Conservation (phyloP, 2,113 vertebrate species). For the Ophthalmolycus amberensis region DNA sequence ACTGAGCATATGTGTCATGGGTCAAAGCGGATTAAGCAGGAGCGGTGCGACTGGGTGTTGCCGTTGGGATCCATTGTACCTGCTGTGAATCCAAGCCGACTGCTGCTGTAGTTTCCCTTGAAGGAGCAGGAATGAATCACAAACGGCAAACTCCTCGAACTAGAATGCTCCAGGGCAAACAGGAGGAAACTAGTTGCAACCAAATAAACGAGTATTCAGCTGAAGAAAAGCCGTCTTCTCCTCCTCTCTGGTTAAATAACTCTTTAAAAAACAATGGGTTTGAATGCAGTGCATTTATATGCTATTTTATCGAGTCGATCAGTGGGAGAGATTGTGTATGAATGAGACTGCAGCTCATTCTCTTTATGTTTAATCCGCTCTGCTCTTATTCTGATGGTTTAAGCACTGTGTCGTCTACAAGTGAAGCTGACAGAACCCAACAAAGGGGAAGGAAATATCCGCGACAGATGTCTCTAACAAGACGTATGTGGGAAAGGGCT, state of each 20-base stretch:
- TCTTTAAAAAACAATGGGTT: neutral
- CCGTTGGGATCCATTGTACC: neutral
- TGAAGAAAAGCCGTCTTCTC: neutral
- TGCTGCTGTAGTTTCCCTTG: neutral
- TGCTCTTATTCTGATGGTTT: conserved; percentile 50
- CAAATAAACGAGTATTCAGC: neutral
- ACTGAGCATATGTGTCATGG: neutral
- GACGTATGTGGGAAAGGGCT: conserved; percentile 64
- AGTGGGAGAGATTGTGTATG: neutral
- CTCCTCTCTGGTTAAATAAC: conserved; percentile 12
- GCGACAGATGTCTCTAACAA: conserved; percentile 60
- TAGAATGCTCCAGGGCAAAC: neutral
- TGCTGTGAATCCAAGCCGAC: neutral
- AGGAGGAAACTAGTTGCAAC: neutral
- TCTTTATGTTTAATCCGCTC: conserved; percentile 33
- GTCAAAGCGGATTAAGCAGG: neutral
- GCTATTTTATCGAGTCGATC: conserved; percentile 3
- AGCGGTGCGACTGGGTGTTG: too few relatives aligned
- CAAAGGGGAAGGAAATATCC: conserved; percentile 51
- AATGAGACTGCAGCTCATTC: conserved; percentile 24
- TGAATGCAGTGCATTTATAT: conserved; percentile 31
- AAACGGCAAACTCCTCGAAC: neutral
- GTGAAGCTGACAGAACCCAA: conserved; percentile 40
- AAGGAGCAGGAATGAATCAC: neutral
- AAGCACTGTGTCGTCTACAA: conserved; percentile 18